Conservation (phyloP, 2,888 invertebrate species). For the Nephrotoma flavescens region DNA sequence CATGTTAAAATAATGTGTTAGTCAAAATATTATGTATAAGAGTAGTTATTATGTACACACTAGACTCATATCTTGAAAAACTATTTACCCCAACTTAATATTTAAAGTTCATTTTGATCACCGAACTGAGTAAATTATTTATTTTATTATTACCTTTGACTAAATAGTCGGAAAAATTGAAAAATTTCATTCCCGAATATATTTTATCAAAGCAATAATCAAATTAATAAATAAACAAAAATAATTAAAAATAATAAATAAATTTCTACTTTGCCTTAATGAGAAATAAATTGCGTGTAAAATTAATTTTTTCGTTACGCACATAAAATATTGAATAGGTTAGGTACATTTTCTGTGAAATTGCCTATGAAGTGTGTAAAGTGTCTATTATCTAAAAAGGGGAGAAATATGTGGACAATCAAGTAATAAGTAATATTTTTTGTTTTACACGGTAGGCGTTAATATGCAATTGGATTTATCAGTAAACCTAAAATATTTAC, state of each 20-base stretch:
- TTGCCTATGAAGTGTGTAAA: no score
- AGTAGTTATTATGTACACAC: no score
- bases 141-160: neutral
- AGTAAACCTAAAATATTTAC: neutral
- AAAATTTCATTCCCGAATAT: neutral
- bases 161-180: neutral
- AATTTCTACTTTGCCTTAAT: neutral
- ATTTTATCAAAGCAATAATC: neutral
- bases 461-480: neutral
- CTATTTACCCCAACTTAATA: neutral
- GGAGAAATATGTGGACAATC: no score
- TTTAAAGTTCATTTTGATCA: neutral
- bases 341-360: no score
- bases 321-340: no score
- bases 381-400: no score
- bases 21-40: no score
- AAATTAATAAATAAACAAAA: neutral
- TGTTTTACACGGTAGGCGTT: no score
- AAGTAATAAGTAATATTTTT: no score
- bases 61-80: neutral
- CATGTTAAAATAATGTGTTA: no score
- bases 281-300: neutral
- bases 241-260: neutral
- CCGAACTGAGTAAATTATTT: neutral
- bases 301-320: no score